These are phyloP conservation scores for Spermophilus dauricus DNA, from an alignment of 2,113 vertebrate species.

Conservation along the genomic window DNA sequence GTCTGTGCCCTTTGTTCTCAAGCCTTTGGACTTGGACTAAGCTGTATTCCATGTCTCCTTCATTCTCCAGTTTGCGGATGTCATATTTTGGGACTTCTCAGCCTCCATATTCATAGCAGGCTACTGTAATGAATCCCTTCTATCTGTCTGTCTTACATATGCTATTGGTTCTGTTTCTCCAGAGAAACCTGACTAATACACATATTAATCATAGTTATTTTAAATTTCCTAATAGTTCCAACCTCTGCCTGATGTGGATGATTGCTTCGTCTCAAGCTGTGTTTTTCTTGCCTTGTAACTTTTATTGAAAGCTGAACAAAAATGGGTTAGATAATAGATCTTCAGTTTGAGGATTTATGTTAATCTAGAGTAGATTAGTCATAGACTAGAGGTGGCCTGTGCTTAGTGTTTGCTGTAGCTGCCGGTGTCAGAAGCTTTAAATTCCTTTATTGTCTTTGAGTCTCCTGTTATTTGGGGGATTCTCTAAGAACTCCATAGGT, in stretches of 20 bases:
- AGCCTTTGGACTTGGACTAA: background rate
- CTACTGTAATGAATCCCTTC: background rate
- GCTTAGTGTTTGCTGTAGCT: background rate
- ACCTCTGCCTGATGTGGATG: background rate
- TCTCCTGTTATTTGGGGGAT: background rate
- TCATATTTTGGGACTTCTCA: background rate
- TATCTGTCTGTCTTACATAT: background rate
- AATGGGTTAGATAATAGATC: background rate
- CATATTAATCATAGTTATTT: conserved; percentile 29
- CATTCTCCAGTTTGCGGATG: background rate
- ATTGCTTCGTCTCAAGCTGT: background rate
- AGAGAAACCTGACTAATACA: background rate
- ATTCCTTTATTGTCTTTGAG: background rate
- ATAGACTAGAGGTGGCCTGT: background rate
- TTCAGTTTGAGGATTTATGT: background rate
- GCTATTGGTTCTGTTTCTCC: background rate
- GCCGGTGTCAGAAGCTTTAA: background rate
- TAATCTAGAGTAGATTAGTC: background rate
- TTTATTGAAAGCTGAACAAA: background rate
- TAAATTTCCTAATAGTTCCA: background rate
- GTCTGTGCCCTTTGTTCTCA: background rate
- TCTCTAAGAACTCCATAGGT: background rate
- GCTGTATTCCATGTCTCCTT: background rate
- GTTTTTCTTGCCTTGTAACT: background rate
- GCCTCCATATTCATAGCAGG: too few relatives aligned